Base-by-base conservation (phyloP, 2,113 vertebrate genomes). In the Octodon degus region DNA sequence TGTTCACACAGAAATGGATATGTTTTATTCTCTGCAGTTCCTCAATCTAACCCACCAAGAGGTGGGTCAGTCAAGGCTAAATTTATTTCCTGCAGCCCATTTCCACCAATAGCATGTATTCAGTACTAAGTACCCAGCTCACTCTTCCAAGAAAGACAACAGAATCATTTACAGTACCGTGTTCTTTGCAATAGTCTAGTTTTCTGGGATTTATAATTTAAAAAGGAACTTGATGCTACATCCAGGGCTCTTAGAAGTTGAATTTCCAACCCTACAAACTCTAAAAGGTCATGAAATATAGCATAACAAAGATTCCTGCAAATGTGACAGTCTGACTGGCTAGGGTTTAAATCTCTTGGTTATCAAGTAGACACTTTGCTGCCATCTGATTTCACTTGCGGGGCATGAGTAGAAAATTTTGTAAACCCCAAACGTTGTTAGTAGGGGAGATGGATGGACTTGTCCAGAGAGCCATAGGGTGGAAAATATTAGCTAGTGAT, bases 401-500 rank as follows among this genome's bases (percentile, higher is more conserved):
- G 76, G 76, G 74, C 40, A 32, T 47, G 60, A 81, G 17, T 47
- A 77, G 62, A 17, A 88, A 96, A 76, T 58, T 91, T 65, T 62
- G 50, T 40, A 94, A 94, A 72, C 60, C 60, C 58, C 2, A 27
- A 86, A 37, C 20, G 17, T 63, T 91, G 32, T 88, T 94, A 76
- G 34, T 70, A 43, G 43, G 80, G 40, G 12, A 93, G 88, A 92
- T 32, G 40, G 81, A 53, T 63, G 50, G 74, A 68, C 80, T 89
- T 55, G 43, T 82, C 81, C 34, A 63, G 58, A 93, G 89, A 86
- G 80, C 72, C 2, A 0, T 13, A 16, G 85, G 62, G 50, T 68
- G n/a, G 63, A 85, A 95, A 87, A 74, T 53, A 86, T 76, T 67
- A 86, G 37, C n/a, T 50, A 43, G 40, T 82, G 93, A 94, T 92